Percentiles rank a stretch among this genome's conserved stretches.
Conservation (phyloP, 2,888 invertebrate genomes). For the Chirona hameri region DNA sequence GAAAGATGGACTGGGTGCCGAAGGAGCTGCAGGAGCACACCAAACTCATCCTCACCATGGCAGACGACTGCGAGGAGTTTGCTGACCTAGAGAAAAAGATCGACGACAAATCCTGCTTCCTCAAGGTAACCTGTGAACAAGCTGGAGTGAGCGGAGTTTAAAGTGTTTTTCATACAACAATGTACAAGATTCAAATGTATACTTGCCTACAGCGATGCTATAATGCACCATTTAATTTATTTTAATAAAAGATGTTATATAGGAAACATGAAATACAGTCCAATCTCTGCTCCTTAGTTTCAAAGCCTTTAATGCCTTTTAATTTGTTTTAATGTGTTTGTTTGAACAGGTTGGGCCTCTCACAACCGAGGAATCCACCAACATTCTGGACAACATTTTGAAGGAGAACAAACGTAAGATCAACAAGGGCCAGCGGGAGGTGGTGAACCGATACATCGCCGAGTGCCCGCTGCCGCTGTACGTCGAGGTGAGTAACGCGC, state of each 20-base stretch:
- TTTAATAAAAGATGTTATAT: too few species aligned
- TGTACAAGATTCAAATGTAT: too few species aligned
- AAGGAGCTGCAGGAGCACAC: slow-evolving; percentile 66
- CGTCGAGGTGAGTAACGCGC: slow-evolving; percentile 62
- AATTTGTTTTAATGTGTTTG: too few species aligned
- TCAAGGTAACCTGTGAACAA: slow-evolving; percentile 35
- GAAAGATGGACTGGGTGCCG: slow-evolving; percentile 71
- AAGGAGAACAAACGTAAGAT: slow-evolving; percentile 60
- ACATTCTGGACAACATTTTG: slow-evolving; percentile 55
- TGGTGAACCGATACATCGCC: slow-evolving; percentile 57
- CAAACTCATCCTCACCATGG: slow-evolving; percentile 70
- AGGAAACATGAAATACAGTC: too few species aligned
- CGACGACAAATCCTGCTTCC: slow-evolving; percentile 40
- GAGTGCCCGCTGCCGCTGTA: slow-evolving; percentile 66
- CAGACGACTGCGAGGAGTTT: slow-evolving; percentile 55
- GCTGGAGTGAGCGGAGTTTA: too few species aligned
- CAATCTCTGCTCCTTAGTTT: too few species aligned
- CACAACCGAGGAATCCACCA: slow-evolving; percentile 54
- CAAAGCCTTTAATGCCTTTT: too few species aligned
- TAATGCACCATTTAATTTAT: too few species aligned
- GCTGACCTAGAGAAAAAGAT: slow-evolving; percentile 45
- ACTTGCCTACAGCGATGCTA: too few species aligned
- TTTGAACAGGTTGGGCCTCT: slow-evolving; percentile 52
- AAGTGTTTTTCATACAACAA: too few species aligned
- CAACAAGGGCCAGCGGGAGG: slow-evolving; percentile 58